Evolutionary conservation across 2,888 invertebrate species (phyloP).

Genomic region (Parthenolecanium corni): DNA sequence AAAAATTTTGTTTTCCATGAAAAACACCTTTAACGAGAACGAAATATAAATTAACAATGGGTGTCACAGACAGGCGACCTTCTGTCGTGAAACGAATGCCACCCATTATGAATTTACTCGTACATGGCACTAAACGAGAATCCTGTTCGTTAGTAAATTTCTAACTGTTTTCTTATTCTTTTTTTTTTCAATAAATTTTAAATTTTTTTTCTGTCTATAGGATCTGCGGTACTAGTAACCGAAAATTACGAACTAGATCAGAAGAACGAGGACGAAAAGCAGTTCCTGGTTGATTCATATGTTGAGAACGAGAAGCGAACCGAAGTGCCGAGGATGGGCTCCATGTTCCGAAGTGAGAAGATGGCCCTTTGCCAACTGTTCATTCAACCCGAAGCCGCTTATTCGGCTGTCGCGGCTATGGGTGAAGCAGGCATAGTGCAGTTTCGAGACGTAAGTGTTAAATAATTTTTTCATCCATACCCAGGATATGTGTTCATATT

Average conservation of each 20-base stretch:
- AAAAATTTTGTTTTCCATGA: too few species aligned
- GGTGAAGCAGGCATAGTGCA: constrained; percentile 51
- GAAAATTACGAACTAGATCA: constrained; percentile 8
- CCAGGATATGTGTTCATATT: not conserved
- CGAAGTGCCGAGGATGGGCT: constrained; percentile 37
- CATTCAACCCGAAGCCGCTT: constrained; percentile 52
- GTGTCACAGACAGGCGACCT: too few species aligned
- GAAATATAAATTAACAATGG: too few species aligned
- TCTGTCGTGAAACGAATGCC: too few species aligned
- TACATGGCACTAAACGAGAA: too few species aligned
- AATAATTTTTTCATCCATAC: not conserved
- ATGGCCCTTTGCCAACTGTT: constrained; percentile 47
- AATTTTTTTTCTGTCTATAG: not conserved
- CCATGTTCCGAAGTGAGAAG: constrained; percentile 41
- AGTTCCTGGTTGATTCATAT: constrained; percentile 21
- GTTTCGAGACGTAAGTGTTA: constrained; percentile 47
- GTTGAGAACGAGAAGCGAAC: constrained; percentile 18
- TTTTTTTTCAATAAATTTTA: too few species aligned
- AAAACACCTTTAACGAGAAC: too few species aligned
- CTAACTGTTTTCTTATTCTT: too few species aligned
- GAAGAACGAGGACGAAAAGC: constrained; percentile 1
- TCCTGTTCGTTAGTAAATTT: too few species aligned
- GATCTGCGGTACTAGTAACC: not conserved
- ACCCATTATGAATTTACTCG: too few species aligned
- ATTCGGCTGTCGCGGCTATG: constrained; percentile 49